Evolutionary conservation across 2,113 vertebrate genomes (phyloP).

Genomic region (Phalacrocorax aristotelis): DNA sequence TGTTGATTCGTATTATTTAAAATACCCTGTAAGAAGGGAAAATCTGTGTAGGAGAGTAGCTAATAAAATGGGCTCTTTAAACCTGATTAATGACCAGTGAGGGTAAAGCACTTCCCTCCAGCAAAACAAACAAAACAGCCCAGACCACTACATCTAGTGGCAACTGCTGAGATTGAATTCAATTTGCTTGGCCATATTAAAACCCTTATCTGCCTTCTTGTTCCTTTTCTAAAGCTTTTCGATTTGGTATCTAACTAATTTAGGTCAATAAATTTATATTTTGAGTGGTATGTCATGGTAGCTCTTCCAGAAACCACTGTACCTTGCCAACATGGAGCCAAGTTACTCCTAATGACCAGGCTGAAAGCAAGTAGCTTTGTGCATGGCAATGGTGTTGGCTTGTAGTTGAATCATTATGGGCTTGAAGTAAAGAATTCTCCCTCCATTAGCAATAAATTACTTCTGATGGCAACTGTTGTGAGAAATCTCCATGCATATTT

Average conservation of each 20-base stretch:
- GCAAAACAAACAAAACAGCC: constrained; percentile 24
- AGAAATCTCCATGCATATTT: neutral
- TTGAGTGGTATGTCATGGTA: neutral
- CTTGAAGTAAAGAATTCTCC: neutral
- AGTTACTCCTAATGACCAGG: neutral
- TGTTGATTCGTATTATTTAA: constrained; percentile 36
- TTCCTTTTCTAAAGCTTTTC: constrained; percentile 25
- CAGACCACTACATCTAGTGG: neutral
- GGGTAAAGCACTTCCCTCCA: constrained; percentile 27
- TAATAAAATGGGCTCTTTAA: constrained; percentile 51
- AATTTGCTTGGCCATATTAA: constrained; percentile 41
- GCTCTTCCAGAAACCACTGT: neutral
- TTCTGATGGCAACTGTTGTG: neutral
- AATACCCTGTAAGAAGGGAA: neutral
- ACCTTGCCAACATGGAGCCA: neutral
- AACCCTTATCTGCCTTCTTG: constrained; percentile 1
- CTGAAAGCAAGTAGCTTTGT: neutral
- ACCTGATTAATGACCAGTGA: constrained; percentile 40
- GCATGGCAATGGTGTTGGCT: neutral
- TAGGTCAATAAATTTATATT: neutral
- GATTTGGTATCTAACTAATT: constrained; percentile 15
- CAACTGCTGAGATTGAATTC: constrained; percentile 31
- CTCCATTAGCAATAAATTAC: neutral
- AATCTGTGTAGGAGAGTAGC: constrained; percentile 18
- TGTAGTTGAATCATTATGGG: neutral